Conservation (phyloP, 1,140 invertebrate genomes). For the Hirudo medicinalis region DNA sequence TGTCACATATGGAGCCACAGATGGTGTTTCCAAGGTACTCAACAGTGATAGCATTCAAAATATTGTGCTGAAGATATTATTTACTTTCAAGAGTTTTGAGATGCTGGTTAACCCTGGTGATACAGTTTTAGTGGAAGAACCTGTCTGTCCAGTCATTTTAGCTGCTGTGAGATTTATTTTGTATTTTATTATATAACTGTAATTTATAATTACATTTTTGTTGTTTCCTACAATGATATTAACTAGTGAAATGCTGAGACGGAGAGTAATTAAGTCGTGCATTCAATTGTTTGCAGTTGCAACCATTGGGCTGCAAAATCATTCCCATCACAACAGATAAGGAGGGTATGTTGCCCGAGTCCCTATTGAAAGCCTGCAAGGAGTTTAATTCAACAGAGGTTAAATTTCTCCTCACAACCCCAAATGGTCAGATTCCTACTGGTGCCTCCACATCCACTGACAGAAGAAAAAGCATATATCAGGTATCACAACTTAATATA, state of each 20-base stretch:
- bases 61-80: neutral
- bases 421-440: constrained; percentile 56
- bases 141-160: constrained; percentile 1
- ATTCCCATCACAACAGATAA: constrained; percentile 19
- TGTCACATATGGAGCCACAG: constrained; percentile 59
- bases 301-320: constrained; percentile 30
- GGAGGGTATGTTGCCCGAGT: constrained; percentile 18
- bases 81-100: constrained; percentile 19
- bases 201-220: neutral
- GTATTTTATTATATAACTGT: neutral
- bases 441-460: constrained; percentile 53
- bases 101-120: constrained; percentile 20
- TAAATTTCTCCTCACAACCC: constrained; percentile 49
- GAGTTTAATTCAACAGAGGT: constrained; percentile 32
- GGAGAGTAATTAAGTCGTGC: neutral
- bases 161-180: constrained; percentile 17
- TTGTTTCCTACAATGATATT: neutral
- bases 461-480: constrained; percentile 56
- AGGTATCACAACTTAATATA: constrained; percentile 26
- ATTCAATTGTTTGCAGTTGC: constrained; percentile 27
- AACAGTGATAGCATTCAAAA: neutral
- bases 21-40: constrained; percentile 55
- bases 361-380: neutral
- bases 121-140: constrained; percentile 18
- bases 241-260: neutral